Evolutionary conservation across 2,888 invertebrate species (phyloP).

Genomic region (Acanthococcus lagerstroemiae): DNA sequence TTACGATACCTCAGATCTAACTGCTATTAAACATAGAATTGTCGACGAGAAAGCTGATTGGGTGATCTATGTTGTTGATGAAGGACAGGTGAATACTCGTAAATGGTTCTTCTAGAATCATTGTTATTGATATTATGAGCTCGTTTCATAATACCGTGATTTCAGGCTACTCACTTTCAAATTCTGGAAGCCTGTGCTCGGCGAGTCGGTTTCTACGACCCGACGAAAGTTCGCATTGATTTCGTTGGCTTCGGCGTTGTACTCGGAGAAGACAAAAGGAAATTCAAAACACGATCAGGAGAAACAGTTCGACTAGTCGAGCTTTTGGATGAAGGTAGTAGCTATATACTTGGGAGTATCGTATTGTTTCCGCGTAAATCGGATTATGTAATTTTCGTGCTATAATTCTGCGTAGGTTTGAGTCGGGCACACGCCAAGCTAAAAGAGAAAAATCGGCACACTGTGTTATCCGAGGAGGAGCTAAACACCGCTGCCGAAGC

Average conservation of each 20-base stretch:
- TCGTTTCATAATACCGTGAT: conserved; percentile 5
- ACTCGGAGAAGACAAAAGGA: conserved; percentile 95
- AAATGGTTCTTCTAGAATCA: background rate
- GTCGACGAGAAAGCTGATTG: conserved; percentile 78
- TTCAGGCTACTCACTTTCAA: conserved; percentile 57
- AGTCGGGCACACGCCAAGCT: conserved; percentile 72
- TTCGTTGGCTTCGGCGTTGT: conserved; percentile 96
- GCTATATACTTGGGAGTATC: too few species aligned
- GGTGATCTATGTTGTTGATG: conserved; percentile 88
- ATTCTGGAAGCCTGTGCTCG: conserved; percentile 68
- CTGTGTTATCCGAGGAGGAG: conserved; percentile 70
- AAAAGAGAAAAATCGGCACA: conserved; percentile 74
- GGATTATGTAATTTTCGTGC: background rate
- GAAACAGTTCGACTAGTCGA: conserved; percentile 83
- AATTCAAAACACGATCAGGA: conserved; percentile 96
- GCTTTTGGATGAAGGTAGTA: conserved; percentile 78
- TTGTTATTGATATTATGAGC: background rate
- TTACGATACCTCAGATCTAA: conserved; percentile 97
- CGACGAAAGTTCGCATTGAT: conserved; percentile 59
- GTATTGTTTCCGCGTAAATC: background rate
- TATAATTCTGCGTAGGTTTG: conserved; percentile 49
- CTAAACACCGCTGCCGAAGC: conserved; percentile 74
- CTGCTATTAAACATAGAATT: conserved; percentile 73
- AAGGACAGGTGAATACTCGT: conserved; percentile 60
- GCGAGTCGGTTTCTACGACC: conserved; percentile 61